These are phyloP conservation scores for Ceratina australensis DNA, from an alignment of 1,140 invertebrate species.

Conservation along the genomic window DNA sequence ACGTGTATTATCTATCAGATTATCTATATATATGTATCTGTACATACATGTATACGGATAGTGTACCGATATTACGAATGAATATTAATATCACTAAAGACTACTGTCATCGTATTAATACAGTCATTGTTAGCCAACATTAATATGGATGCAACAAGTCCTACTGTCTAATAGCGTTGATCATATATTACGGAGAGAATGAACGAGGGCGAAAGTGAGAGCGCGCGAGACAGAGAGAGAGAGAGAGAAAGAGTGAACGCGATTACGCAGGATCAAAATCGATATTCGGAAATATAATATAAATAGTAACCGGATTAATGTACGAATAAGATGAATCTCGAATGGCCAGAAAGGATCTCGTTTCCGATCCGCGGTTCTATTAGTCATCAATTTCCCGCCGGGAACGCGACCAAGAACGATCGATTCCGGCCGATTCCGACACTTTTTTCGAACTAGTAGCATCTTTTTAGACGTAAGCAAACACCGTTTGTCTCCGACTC, in stretches of 20 bases:
- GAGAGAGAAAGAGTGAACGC: background rate
- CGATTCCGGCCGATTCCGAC: conserved; percentile 2
- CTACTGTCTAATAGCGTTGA: conserved; percentile 74
- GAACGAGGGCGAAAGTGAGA: too few species aligned
- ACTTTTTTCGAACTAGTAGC: conserved; percentile 14
- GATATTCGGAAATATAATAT: conserved; percentile 12
- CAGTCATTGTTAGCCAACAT: conserved; percentile 55
- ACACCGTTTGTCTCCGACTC: background rate
- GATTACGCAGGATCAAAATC: conserved; percentile 8
- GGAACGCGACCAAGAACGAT: background rate
- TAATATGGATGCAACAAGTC: conserved; percentile 67
- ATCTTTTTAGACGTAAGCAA: conserved; percentile 17
- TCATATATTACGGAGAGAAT: conserved; percentile 69
- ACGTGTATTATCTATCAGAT: conserved; percentile 68
- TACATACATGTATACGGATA: conserved; percentile 55
- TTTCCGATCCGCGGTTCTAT: background rate
- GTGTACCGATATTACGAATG: conserved; percentile 59
- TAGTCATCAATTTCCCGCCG: background rate
- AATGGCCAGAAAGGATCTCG: background rate
- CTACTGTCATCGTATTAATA: conserved; percentile 58
- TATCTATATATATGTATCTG: conserved; percentile 59
- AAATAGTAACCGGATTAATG: conserved; percentile 15
- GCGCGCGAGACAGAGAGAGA: conserved; percentile 4
- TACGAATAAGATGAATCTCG: conserved; percentile 15
- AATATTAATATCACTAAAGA: conserved; percentile 58